Conservation (phyloP, 1,140 invertebrate genomes). For the Pomacea maculata region DNA sequence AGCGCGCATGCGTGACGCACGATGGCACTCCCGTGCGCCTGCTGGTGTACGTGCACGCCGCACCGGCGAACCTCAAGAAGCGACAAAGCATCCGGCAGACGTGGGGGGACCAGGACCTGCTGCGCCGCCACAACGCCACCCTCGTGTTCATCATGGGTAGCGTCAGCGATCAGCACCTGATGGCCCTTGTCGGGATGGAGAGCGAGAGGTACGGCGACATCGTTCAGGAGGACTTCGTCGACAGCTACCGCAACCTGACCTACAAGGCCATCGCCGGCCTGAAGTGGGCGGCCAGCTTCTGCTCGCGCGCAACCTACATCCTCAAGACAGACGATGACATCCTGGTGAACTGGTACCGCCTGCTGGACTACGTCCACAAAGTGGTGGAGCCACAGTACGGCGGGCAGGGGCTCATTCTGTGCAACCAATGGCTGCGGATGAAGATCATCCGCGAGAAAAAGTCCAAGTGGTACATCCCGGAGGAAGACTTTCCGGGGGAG, state of each 20-base stretch:
- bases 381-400: slow-evolving; percentile 30
- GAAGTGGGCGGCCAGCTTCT: slow-evolving; percentile 81
- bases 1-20: slow-evolving; percentile 6
- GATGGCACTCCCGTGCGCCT: slow-evolving; percentile 29
- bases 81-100: slow-evolving; percentile 58
- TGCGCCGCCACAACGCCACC: slow-evolving; percentile 36
- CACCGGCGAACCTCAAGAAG: slow-evolving; percentile 53
- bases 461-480: slow-evolving; percentile 66
- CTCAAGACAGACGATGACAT: slow-evolving; percentile 70
- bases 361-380: slow-evolving; percentile 72
- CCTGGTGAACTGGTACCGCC: slow-evolving; percentile 61
- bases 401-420: slow-evolving; percentile 40
- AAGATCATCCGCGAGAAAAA: slow-evolving; percentile 57
- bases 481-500: slow-evolving; percentile 59
- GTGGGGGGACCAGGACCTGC: slow-evolving; percentile 51
- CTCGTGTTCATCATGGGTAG: slow-evolving; percentile 77
- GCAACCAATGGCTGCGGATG: slow-evolving; percentile 57
- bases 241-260: slow-evolving; percentile 85
- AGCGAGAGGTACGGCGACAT: slow-evolving; percentile 74
- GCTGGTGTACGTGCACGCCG: slow-evolving; percentile 56
- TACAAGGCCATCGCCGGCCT: slow-evolving; percentile 86
- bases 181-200: slow-evolving; percentile 72
- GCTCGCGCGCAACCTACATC: slow-evolving; percentile 68
- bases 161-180: slow-evolving; percentile 62
- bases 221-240: slow-evolving; percentile 81